Evolutionary conservation across 2,113 vertebrate species (phyloP), one percentile per base, ranked within the genome.

Genomic region (Aix galericulata): DNA sequence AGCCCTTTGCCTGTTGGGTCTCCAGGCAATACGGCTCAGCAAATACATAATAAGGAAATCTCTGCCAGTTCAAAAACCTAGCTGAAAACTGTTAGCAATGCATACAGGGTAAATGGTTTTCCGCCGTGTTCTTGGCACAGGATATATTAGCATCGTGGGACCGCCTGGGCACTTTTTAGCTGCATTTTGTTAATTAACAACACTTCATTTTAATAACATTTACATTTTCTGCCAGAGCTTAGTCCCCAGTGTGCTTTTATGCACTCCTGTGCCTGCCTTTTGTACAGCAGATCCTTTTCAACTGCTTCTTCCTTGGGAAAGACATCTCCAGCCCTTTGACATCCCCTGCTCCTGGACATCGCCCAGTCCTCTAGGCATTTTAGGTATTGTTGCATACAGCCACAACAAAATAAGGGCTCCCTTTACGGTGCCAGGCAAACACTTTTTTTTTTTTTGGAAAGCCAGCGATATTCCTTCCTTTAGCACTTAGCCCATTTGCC

Each of bases 181-280:
- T 91, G 68, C 23, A 0, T 77, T 92, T 83, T 40, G 50, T 83
- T 92, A 74, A 92, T 95, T 88, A 95, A 22, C 59, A 76, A 22
- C 59, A 17, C 80, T 92, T 90, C 34, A 44, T 92, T 93, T 93
- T 81, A 62, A 76, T 79, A 82, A 29, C 62, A 68, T 14, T 71
- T 44, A n/a, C 1, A 40, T 17, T 67, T 77, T 40, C 80, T 95
- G 88, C 79, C 91, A 69, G 44, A 52, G 26, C 63, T 66, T 3
- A n/a, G 64, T 93, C 88, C 94, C 86, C 34, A 60, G 59, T 20
- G 88, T 69, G 44, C 38, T 83, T 7, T 63, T 77, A 63, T 44
- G 38, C 48, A 21, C 22, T 52, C 53, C 42, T 9, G 17, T 2
- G 6, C 56, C 71, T 85, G 88, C 44, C 34, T 94, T 50, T 25